A percentile compares a stretch with the other conserved stretches of the same genome.
Conservation (phyloP, 2,113 vertebrate species). For the Amblyornis subalaris region DNA sequence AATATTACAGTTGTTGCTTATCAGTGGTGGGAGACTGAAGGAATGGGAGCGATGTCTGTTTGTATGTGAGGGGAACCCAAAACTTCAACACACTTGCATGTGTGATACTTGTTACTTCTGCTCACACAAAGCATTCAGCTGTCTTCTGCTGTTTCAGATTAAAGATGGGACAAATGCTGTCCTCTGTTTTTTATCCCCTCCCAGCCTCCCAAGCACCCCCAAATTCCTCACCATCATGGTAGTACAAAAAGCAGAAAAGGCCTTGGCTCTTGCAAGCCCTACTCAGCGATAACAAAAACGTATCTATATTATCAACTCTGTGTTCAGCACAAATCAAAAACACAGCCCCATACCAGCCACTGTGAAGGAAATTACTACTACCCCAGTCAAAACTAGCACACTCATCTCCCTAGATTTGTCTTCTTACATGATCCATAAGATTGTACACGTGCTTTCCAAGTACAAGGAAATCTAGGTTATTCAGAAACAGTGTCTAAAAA, state of each 20-base stretch:
- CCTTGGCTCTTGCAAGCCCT: not conserved
- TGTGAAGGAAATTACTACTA: not conserved
- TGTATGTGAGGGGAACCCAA: not conserved
- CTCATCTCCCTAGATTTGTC: not conserved
- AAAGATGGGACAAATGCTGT: not conserved
- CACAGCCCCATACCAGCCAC: not conserved
- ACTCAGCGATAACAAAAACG: not conserved
- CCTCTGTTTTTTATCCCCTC: not conserved
- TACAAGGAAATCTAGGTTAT: not conserved
- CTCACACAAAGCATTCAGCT: not conserved
- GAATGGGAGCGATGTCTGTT: not conserved
- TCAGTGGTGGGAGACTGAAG: not conserved
- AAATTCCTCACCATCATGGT: accelerated
- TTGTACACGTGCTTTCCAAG: not conserved
- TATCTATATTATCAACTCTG: not conserved
- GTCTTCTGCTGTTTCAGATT: not conserved
- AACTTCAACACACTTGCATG: not conserved
- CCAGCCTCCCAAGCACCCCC: not conserved
- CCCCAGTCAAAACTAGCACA: not conserved
- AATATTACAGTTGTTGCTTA: not conserved
- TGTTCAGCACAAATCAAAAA: not conserved
- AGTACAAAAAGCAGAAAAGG: not conserved
- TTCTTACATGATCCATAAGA: not conserved
- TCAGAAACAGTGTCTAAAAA: not conserved
- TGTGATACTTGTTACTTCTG: not conserved